A percentile compares a stretch with the other conserved stretches of the same genome.
These are phyloP conservation scores for Glyphotaelius pellucidus DNA, from an alignment of 2,888 invertebrate genomes.

Conservation along the genomic window DNA sequence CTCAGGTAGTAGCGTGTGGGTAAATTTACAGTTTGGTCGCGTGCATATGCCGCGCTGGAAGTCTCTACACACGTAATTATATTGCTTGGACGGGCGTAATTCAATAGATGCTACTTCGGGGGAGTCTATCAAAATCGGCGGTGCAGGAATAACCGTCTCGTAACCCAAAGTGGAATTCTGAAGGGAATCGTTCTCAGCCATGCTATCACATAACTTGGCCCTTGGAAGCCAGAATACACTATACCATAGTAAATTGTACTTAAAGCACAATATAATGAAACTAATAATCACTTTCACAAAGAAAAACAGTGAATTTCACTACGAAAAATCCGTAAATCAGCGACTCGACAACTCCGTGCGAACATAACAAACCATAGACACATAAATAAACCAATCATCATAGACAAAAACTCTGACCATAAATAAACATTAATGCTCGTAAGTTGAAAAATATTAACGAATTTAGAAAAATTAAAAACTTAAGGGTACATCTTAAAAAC, in stretches of 20 bases:
- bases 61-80: not conserved
- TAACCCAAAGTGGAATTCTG: slow-evolving; percentile 8
- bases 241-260: not conserved
- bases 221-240: not conserved
- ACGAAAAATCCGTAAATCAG: not conserved
- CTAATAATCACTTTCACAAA: not conserved
- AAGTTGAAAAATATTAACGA: too few species aligned
- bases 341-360: too few species aligned
- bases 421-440: too few species aligned
- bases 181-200: slow-evolving; percentile 13
- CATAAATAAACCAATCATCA: too few species aligned
- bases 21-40: not conserved
- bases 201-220: slow-evolving; percentile 23
- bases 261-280: not conserved
- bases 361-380: too few species aligned
- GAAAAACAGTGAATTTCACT: not conserved
- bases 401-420: too few species aligned
- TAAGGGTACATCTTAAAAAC: too few species aligned
- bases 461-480: too few species aligned
- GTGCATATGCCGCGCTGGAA: slow-evolving; percentile 20
- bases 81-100: slow-evolving; percentile 14
- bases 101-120: not conserved
- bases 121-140: not conserved
- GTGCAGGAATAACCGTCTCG: slow-evolving; percentile 1
- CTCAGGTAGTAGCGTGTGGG: not conserved